Conservation (phyloP, 2,113 vertebrate genomes). For the Gavialis gangeticus region DNA sequence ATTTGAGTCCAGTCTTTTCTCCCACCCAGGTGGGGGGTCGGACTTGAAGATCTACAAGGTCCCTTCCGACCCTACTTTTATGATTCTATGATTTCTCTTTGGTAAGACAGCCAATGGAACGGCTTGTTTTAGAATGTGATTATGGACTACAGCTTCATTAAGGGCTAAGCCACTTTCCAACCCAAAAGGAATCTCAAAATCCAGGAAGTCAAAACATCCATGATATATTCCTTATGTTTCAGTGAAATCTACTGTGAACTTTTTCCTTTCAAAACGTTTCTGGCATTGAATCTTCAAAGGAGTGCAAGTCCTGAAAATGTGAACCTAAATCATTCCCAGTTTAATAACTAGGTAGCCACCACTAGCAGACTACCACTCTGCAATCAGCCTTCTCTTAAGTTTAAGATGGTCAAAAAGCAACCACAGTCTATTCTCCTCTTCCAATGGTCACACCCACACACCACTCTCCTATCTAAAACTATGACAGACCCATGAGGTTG, state of each 20-base stretch:
- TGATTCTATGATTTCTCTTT: background rate
- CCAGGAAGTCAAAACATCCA: background rate
- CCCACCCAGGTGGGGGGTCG: no score
- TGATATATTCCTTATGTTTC: background rate
- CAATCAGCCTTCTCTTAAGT: background rate
- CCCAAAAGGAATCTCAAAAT: background rate
- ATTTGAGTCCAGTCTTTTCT: no score
- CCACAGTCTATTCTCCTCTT: background rate
- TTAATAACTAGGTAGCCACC: constrained; percentile 12
- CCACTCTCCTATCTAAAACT: constrained; percentile 36
- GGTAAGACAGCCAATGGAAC: background rate
- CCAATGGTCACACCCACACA: background rate
- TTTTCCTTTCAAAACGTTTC: background rate
- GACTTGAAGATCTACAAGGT: no score
- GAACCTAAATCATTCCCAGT: constrained; percentile 28
- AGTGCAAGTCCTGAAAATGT: constrained; percentile 19
- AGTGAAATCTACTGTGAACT: background rate
- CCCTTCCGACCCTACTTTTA: no score
- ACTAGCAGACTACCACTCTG: constrained; percentile 8
- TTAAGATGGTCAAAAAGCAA: constrained; percentile 29
- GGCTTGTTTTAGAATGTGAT: background rate
- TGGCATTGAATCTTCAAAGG: background rate
- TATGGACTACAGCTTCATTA: background rate
- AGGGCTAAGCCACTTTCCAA: background rate
- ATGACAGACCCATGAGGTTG: constrained; percentile 24